Percentiles rank a stretch among this genome's conserved stretches.
Evolutionary conservation across 2,113 vertebrate species (phyloP).

Genomic region (Serinus canaria): DNA sequence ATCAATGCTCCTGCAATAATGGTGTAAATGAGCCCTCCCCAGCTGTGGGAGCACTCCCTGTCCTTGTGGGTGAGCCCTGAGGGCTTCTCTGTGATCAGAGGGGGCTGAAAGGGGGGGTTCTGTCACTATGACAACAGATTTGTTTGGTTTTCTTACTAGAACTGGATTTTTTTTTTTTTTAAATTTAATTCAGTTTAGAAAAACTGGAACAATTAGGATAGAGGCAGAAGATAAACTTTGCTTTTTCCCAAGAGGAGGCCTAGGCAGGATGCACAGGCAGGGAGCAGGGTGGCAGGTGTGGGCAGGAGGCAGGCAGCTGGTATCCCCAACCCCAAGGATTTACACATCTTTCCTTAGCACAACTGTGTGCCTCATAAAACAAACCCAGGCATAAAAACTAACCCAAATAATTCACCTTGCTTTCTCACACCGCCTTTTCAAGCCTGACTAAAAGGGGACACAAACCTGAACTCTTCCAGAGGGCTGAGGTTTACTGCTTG

Average conservation of each 20-base stretch:
- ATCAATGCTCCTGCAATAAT: neutral
- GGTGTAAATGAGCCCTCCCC: neutral
- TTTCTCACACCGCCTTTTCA: neutral
- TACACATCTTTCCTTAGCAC: neutral
- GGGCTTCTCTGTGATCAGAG: too few species aligned
- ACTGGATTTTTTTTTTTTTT: neutral
- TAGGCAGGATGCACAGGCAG: neutral
- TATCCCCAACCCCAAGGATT: neutral
- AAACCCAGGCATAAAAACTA: neutral
- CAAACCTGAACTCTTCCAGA: neutral
- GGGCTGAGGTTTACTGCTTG: neutral
- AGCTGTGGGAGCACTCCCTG: neutral
- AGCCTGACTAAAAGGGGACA: neutral
- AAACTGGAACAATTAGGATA: neutral
- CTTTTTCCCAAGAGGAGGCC: neutral
- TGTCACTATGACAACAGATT: neutral
- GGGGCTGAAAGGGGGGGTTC: too few species aligned
- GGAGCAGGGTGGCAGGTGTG: neutral
- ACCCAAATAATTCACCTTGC: neutral
- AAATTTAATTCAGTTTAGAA: neutral
- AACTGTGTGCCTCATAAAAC: neutral
- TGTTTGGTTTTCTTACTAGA: neutral
- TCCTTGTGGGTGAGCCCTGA: accelerated
- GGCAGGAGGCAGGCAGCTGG: neutral
- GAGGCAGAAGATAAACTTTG: neutral